Conservation (phyloP, 1,140 invertebrate species). For the Aphidius gifuensis region DNA sequence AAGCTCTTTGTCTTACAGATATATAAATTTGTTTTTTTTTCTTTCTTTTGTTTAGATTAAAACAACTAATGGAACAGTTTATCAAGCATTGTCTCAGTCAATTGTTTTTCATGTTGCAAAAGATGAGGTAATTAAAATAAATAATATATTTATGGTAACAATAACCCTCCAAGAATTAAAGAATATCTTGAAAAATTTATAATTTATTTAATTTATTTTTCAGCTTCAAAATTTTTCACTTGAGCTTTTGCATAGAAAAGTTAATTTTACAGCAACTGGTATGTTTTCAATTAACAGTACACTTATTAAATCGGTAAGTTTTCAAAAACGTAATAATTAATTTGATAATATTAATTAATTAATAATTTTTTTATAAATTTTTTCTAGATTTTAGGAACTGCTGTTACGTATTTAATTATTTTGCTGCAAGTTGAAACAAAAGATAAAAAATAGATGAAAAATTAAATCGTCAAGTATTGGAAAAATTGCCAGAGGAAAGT, state of each 20-base stretch:
- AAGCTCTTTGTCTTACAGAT: too few relatives aligned
- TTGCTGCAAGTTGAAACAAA: constrained; percentile 7
- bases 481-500: too few relatives aligned
- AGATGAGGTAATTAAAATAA: too few relatives aligned
- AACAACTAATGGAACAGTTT: too few relatives aligned
- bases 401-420: constrained; percentile 10
- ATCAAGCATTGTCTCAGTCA: too few relatives aligned
- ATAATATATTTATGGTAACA: too few relatives aligned
- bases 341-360: background rate
- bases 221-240: constrained; percentile 59
- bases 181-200: background rate
- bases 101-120: too few relatives aligned
- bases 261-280: constrained; percentile 59
- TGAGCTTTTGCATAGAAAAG: constrained; percentile 56
- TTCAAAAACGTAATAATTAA: background rate
- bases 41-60: too few relatives aligned
- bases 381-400: constrained; percentile 6
- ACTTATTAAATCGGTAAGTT: constrained; percentile 56
- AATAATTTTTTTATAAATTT: background rate
- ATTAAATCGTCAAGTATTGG: background rate
- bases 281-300: constrained; percentile 59
- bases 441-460: background rate
- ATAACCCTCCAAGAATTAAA: too few relatives aligned
- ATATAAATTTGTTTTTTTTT: too few relatives aligned
- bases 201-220: background rate